These are phyloP conservation scores for Porites cylindrica DNA, from an alignment of 92 coral and sea anemone genomes.

Conservation along the genomic window DNA sequence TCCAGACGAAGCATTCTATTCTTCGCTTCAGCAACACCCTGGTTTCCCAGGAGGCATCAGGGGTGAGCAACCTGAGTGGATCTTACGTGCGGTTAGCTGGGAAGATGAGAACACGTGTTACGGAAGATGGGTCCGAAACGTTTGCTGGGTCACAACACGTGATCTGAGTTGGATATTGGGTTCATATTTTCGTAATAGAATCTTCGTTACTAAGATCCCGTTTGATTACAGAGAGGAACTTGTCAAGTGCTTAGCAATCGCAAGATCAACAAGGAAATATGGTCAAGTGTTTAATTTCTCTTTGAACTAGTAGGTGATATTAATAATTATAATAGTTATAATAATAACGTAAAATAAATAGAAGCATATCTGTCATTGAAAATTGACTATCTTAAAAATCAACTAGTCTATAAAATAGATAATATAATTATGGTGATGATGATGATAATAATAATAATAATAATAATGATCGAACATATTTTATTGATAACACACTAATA, in stretches of 20 bases:
- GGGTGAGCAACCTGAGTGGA: conserved; percentile 38
- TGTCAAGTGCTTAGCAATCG: conserved; percentile 16
- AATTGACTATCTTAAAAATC: no score
- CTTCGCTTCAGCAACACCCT: conserved; percentile 60
- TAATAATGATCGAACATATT: no score
- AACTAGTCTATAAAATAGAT: no score
- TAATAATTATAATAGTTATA: no score
- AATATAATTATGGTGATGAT: no score
- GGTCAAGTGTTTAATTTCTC: conserved; percentile 1
- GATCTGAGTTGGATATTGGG: conserved; percentile 39
- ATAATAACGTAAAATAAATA: no score
- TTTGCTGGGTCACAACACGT: conserved; percentile 26
- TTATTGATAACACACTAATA: no score
- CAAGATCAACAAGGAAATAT: conserved; percentile 20
- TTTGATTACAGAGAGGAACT: conserved; percentile 36
- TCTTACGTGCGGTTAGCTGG: conserved; percentile 41
- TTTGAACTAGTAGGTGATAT: neutral
- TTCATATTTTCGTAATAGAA: neutral
- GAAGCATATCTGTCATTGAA: no score
- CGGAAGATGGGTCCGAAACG: conserved; percentile 4
- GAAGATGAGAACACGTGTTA: neutral
- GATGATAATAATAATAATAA: no score
- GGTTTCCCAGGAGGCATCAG: conserved; percentile 32
- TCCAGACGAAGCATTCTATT: conserved; percentile 57
- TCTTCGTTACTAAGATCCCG: conserved; percentile 52